Evolutionary conservation across 2,888 invertebrate species (phyloP), one percentile per base, ranked within the genome.

Genomic region (Drosophila sordidula): DNA sequence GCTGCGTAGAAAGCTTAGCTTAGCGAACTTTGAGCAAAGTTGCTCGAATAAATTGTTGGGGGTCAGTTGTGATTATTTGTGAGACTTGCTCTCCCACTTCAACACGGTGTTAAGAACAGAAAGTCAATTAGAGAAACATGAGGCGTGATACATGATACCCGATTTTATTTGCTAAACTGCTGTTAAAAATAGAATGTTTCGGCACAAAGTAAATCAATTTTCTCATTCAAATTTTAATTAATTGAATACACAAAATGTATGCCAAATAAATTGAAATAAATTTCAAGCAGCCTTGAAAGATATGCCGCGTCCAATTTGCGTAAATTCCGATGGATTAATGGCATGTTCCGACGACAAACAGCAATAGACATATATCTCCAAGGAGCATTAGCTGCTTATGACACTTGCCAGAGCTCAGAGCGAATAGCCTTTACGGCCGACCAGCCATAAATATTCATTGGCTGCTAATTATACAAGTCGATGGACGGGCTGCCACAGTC

Each of bases 361-460:
- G 22, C 14, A 50, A 5, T 9, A 44, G 38, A 34, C 44, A 11
- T 8, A 42, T 25, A 50, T 41, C 45, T 36, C 12, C 29, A 39
- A 11, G 38, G n/a, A 18, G 45, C 41, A 44, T 72, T 39, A 47
- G 36, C 50, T 51, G 46, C 69, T 75, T 75, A 59, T 57, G 67
- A 36, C 47, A 73, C 45, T 49, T 51, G 38, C 8, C 36, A 12
- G 8, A 26, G 47, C 46, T 46, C 46, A n/a, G 6, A 44, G 18
- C 34, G 12, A 39, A 50, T 14, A 38, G 39, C 56, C 58, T 34
- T 56, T 9, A 18, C 47, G 34, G 36, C 29, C 29, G 18, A 42
- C 42, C 50, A 50, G 64, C 62, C 49, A 80, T 83, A 80, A 86
- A 86, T 86, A 83, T 88, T 73, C 64, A 85, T 81, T 76, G 74